Conservation (phyloP, 2,888 invertebrate genomes). For the Monoplex corrugatus region DNA sequence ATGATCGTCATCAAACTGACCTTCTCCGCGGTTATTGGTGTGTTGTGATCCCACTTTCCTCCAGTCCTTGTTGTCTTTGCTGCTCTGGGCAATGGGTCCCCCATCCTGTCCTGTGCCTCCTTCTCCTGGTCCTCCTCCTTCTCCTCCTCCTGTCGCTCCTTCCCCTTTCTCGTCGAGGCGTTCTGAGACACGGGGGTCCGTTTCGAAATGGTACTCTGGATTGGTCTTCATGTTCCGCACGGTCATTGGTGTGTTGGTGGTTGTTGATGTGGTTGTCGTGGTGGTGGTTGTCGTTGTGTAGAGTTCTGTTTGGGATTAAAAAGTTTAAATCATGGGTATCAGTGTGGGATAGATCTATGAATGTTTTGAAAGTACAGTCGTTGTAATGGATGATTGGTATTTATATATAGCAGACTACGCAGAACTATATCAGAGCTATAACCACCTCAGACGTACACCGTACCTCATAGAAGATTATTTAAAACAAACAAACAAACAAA, state of each 20-base stretch:
- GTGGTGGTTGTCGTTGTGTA: slow-evolving; percentile 49
- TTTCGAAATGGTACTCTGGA: not conserved
- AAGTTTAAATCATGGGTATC: not conserved
- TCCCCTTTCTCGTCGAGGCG: not conserved
- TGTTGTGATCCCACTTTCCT: not conserved
- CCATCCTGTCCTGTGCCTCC: not conserved
- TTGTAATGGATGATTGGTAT: too few relatives aligned
- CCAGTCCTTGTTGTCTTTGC: not conserved
- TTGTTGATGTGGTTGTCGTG: slow-evolving; percentile 45
- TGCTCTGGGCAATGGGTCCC: not conserved
- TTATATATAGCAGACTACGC: too few relatives aligned
- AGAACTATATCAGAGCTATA: too few relatives aligned
- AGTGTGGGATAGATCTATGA: not conserved
- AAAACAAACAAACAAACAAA: too few relatives aligned
- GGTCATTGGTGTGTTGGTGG: slow-evolving; percentile 25
- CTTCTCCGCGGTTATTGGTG: not conserved
- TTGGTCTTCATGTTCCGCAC: not conserved
- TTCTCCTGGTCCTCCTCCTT: not conserved
- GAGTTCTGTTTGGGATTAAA: not conserved
- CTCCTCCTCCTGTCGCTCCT: slow-evolving; percentile 10
- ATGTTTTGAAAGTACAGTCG: too few relatives aligned
- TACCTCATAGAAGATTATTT: too few relatives aligned
- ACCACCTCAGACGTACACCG: too few relatives aligned
- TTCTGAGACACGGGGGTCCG: not conserved
- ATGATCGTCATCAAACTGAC: too few relatives aligned